Base-by-base conservation (phyloP, 2,113 vertebrate species). In the Nettapus auritus region DNA sequence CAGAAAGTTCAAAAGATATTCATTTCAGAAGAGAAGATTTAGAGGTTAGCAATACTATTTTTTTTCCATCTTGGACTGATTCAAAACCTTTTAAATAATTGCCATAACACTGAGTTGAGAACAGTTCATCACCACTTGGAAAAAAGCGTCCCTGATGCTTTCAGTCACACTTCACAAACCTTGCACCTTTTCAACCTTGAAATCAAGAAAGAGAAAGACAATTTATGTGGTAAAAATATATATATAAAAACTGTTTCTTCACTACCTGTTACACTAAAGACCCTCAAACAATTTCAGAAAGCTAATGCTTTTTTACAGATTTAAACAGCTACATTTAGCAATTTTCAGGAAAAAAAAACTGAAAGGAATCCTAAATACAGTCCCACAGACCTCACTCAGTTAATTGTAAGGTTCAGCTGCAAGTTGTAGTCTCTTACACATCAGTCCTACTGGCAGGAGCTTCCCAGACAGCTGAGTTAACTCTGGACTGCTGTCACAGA, bases 211-310 rank as follows among this genome's bases (percentile, higher is more conserved):
- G n/a, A 73, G 42, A 40, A 29, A 6, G 1, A 10, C 1, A 46
- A 14, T 28, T 86, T 10, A 48, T 15, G 44, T 5, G 18, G 23
- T 6, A 52, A 81, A 89, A 31, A 3, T n/a, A n/a, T n/a, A n/a
- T n/a, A 57, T 14, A 52, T 4, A 86, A 87, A 56, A 3, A 8
- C 6, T 36, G 50, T 8, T 3, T 25, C 4, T 52, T 74, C 55
- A 8, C 31, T 46, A 40, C 14, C 21, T 2, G 0, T 4, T 3
- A 40, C 2, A 55, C 17, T 20, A 23, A 90, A n/a, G 14, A 44
- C 26, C 5, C 59, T 31, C 34, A 46, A 75, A 13, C 6, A 36
- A n/a, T 46, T 55, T 33, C 36, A 53, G 44, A 52, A 46, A 48
- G 20, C 29, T 21, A 2, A 63, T 0, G 10, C 33, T 70, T 52